These are phyloP conservation scores for Pheosia gnoma DNA, from an alignment of 2,888 invertebrate species.

Conservation along the genomic window DNA sequence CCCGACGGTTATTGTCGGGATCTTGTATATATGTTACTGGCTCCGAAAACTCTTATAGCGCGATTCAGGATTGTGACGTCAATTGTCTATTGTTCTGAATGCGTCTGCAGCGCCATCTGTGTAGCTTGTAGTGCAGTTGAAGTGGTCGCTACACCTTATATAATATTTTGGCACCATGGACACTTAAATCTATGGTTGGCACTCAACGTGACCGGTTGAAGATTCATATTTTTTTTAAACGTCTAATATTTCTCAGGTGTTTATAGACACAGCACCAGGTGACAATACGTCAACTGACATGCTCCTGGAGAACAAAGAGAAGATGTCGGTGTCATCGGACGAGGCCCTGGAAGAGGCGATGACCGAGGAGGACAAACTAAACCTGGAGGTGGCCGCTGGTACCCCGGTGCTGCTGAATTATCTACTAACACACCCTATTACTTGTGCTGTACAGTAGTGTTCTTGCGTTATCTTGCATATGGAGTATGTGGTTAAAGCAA, in stretches of 20 bases:
- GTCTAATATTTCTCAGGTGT: constrained; percentile 57
- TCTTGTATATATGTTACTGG: too few species aligned
- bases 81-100: too few species aligned
- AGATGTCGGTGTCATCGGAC: constrained; percentile 61
- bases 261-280: constrained; percentile 58
- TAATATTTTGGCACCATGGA: too few species aligned
- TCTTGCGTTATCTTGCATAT: background rate
- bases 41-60: too few species aligned
- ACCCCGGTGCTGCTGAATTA: constrained; percentile 75
- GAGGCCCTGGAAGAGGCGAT: constrained; percentile 41
- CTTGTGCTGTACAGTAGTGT: constrained; percentile 64
- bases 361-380: constrained; percentile 48
- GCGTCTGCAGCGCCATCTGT: too few species aligned
- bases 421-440: constrained; percentile 72
- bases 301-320: constrained; percentile 54
- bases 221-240: background rate
- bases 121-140: too few species aligned
- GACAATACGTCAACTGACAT: constrained; percentile 72
- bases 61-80: too few species aligned
- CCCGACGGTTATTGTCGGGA: too few species aligned
- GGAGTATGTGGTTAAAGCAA: background rate
- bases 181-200: too few species aligned
- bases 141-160: too few species aligned
- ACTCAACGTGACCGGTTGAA: too few species aligned
- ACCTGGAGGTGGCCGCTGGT: constrained; percentile 75